These are phyloP conservation scores for Eueides isabella DNA, from an alignment of 1,140 invertebrate genomes.

Conservation along the genomic window DNA sequence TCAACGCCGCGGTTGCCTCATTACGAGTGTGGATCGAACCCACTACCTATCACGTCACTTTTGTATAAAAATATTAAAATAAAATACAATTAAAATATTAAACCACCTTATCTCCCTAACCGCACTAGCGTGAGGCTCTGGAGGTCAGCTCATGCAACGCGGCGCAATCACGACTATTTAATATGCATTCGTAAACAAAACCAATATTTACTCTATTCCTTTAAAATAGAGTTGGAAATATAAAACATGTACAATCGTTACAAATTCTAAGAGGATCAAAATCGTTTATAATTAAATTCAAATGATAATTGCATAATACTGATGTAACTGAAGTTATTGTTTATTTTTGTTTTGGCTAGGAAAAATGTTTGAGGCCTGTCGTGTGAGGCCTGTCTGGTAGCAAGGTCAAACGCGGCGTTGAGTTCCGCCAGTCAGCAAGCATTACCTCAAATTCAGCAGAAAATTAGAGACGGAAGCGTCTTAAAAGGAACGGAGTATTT, in stretches of 20 bases:
- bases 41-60: too few species aligned
- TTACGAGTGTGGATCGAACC: too few species aligned
- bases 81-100: not conserved
- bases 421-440: too few species aligned
- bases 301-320: constrained; percentile 38
- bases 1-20: too few species aligned
- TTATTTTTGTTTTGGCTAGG: not conserved
- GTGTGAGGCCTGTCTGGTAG: too few species aligned
- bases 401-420: too few species aligned
- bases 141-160: constrained; percentile 68
- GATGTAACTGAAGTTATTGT: constrained; percentile 22
- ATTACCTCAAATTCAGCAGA: too few species aligned
- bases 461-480: too few species aligned
- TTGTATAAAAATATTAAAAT: not conserved
- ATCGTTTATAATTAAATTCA: constrained; percentile 34
- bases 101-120: constrained; percentile 13
- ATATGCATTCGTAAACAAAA: constrained; percentile 11
- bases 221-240: constrained; percentile 16
- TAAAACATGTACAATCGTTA: not conserved
- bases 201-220: constrained; percentile 22
- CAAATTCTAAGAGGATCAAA: constrained; percentile 38
- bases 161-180: constrained; percentile 61
- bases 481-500: too few species aligned
- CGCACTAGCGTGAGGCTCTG: constrained; percentile 63
- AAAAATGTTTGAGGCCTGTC: not conserved